Base-by-base conservation (phyloP, 1,140 invertebrate genomes). In the Drosophila lowei region DNA sequence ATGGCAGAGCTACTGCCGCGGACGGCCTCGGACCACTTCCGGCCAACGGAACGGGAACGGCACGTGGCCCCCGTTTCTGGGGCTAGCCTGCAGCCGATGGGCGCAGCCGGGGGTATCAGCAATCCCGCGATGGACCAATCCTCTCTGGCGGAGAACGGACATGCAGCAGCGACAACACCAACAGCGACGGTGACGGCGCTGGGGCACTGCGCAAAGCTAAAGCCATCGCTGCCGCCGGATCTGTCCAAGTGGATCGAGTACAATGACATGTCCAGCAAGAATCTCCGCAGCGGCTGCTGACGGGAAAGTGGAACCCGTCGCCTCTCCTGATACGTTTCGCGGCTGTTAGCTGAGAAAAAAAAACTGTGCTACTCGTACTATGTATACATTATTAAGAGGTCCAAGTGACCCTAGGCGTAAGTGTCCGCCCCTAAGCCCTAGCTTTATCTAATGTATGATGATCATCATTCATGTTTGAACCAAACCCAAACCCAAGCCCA, bases 241-340 rank as follows among this genome's bases (percentile, higher is more conserved):
- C 92, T 91, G 4, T 91, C 92, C 25, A 93, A 93, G 66, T 95
- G 95, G 95, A 93, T 95, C 2, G 94, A 95, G 75, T 93, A 93
- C 64, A 95, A 95, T 74, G 93, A 95, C 46, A 94, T 95, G 53
- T 95, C 95, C 6, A 95, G 94, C 61, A 93, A 93, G 64, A 93
- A 92, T 59, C 73, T 94, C 46, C 92, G 93, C 23, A 93, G 93
- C 72, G 91, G 85, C 68, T 91, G 89, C 90, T 88, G 83, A 88
- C 83, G 41, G 71, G 28, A 8, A 49, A 28, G 44, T 18, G 67
- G 43, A 34, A 50, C 28, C 11, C 9, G 11, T 13, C 34, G 11
- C 7, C 1, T 13, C 34, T 13, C 34, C 34, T 4, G 34, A 38
- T 5, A 38, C 34, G 4, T 38, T 38, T 38, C 3, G 3, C 34